These are phyloP conservation scores for Zaprionus taronus DNA, from an alignment of 1,140 invertebrate species.

Conservation along the genomic window DNA sequence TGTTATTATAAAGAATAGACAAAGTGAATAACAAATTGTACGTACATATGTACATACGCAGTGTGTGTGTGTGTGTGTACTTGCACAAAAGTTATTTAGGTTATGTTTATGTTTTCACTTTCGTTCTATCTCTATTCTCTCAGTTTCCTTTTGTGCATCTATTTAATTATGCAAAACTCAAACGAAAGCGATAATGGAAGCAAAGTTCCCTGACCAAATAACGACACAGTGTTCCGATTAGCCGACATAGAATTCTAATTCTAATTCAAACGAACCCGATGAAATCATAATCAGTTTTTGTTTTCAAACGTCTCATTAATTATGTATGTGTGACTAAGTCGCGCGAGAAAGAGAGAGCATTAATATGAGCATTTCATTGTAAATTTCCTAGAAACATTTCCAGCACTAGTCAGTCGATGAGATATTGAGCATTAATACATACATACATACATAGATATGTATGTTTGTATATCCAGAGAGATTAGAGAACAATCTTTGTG, in stretches of 20 bases:
- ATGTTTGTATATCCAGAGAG: background rate
- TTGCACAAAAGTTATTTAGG: background rate
- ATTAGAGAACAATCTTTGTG: constrained; percentile 17
- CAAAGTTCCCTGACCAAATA: background rate
- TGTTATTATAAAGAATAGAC: constrained; percentile 34
- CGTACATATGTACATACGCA: background rate
- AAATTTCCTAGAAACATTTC: background rate
- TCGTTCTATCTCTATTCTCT: background rate
- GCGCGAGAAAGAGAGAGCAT: constrained; percentile 1
- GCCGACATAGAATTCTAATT: constrained; percentile 2
- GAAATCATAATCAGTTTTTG: constrained; percentile 23
- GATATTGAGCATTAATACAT: background rate
- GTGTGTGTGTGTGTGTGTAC: background rate
- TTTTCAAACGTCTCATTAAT: background rate
- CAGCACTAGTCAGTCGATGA: background rate
- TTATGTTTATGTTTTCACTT: constrained; percentile 9
- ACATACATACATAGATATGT: no score
- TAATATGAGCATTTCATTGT: background rate
- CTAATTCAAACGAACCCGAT: background rate
- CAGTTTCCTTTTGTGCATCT: background rate
- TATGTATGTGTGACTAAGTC: background rate
- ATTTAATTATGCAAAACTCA: constrained; percentile 24
- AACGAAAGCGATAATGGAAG: constrained; percentile 2
- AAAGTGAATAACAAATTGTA: constrained; percentile 8
- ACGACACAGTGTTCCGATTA: background rate